Evolutionary conservation across 2,888 invertebrate species (phyloP).

Genomic region (Macrophya annulata): DNA sequence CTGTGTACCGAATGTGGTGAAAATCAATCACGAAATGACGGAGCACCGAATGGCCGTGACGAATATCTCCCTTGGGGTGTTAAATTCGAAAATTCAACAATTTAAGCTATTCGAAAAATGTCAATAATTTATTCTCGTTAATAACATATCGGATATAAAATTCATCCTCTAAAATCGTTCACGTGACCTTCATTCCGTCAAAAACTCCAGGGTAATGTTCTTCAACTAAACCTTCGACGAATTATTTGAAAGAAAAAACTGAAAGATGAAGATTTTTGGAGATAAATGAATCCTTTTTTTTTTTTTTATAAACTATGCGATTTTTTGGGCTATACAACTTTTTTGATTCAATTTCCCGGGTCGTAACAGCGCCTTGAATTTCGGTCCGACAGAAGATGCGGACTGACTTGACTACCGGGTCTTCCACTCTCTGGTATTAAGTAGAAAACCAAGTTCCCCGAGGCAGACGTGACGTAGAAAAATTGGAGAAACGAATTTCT

Average conservation of each 20-base stretch:
- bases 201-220: no score
- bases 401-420: conserved; percentile 37
- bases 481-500: background rate
- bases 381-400: background rate
- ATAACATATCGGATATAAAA: background rate
- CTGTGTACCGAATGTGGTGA: background rate
- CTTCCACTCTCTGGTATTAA: conserved; percentile 35
- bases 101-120: background rate
- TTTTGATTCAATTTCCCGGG: background rate
- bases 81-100: conserved; percentile 12
- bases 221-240: background rate
- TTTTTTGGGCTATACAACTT: background rate
- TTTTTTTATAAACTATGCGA: background rate
- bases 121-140: background rate
- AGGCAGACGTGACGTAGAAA: conserved; percentile 27
- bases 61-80: conserved; percentile 12
- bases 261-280: background rate
- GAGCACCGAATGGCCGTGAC: background rate
- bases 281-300: background rate
- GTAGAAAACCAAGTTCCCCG: conserved; percentile 25
- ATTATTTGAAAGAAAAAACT: background rate
- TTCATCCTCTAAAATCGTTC: background rate
- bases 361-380: background rate
- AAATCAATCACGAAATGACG: conserved; percentile 33
- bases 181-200: background rate